These are phyloP conservation scores for Brachyhypopomus occidentalis DNA, from an alignment of 2,113 vertebrate genomes.

Conservation along the genomic window DNA sequence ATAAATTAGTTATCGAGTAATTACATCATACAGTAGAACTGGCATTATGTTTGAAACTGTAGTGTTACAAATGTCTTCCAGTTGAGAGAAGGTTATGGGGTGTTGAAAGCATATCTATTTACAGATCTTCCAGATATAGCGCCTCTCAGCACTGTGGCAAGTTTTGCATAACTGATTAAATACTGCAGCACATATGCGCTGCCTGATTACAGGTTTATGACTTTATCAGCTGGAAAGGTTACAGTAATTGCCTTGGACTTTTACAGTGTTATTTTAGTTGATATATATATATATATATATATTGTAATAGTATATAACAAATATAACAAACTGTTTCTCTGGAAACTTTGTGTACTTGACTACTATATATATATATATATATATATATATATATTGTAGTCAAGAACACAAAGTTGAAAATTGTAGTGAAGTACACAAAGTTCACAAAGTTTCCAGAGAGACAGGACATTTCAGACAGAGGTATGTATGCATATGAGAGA, in stretches of 20 bases:
- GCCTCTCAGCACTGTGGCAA: slow-evolving; percentile 50
- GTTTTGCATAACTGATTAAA: slow-evolving; percentile 60
- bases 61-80: not conserved
- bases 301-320: no score
- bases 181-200: slow-evolving; percentile 47
- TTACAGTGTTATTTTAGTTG: slow-evolving; percentile 20
- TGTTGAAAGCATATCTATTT: slow-evolving; percentile 35
- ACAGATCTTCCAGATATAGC: slow-evolving; percentile 41
- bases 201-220: slow-evolving; percentile 56
- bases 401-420: no score
- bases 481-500: no score
- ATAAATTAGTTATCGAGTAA: not conserved
- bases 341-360: no score
- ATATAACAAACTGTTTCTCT: no score
- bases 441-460: no score
- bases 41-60: slow-evolving; percentile 6
- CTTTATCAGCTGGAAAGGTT: slow-evolving; percentile 57
- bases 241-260: slow-evolving; percentile 62
- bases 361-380: no score
- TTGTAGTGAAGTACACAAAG: no score
- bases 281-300: not conserved
- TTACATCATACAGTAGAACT: not conserved
- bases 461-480: no score
- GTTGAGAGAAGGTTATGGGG: slow-evolving; percentile 8
- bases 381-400: no score